Evolutionary conservation across 2,113 vertebrate species (phyloP).

Genomic region (Falco punctatus): DNA sequence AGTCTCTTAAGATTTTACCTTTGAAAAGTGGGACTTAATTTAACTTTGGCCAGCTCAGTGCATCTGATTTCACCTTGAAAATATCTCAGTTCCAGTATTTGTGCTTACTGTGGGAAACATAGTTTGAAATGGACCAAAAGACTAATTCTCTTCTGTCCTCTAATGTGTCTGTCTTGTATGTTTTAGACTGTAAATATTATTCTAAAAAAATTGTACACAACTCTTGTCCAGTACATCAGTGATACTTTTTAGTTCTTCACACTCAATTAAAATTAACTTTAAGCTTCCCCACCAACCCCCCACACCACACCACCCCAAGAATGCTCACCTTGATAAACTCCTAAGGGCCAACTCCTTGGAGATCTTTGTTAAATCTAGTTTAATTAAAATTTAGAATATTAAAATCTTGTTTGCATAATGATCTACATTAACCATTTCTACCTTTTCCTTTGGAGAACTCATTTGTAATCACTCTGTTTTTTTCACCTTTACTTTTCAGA

Average conservation of each 20-base stretch:
- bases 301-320: background rate
- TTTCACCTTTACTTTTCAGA: background rate
- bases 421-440: slow-evolving; percentile 73
- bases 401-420: slow-evolving; percentile 76
- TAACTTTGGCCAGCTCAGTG: background rate
- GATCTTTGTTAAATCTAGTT: slow-evolving; percentile 72
- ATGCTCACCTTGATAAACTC: slow-evolving; percentile 71
- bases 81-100: background rate
- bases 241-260: background rate
- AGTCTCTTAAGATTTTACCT: background rate
- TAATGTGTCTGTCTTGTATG: background rate
- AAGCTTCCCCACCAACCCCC: background rate
- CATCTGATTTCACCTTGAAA: background rate
- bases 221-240: background rate
- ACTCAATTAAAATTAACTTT: slow-evolving; percentile 64
- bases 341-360: slow-evolving; percentile 46
- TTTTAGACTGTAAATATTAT: background rate
- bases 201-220: background rate
- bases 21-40: background rate
- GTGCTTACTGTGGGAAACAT: background rate
- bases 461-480: slow-evolving; percentile 33
- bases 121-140: background rate
- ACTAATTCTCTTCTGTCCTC: background rate
- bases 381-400: slow-evolving; percentile 71
- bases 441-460: slow-evolving; percentile 60